Percentiles rank a stretch among this genome's conserved stretches.
These are phyloP conservation scores for Corythornis cristatus DNA, from an alignment of 2,113 vertebrate species.

Conservation along the genomic window DNA sequence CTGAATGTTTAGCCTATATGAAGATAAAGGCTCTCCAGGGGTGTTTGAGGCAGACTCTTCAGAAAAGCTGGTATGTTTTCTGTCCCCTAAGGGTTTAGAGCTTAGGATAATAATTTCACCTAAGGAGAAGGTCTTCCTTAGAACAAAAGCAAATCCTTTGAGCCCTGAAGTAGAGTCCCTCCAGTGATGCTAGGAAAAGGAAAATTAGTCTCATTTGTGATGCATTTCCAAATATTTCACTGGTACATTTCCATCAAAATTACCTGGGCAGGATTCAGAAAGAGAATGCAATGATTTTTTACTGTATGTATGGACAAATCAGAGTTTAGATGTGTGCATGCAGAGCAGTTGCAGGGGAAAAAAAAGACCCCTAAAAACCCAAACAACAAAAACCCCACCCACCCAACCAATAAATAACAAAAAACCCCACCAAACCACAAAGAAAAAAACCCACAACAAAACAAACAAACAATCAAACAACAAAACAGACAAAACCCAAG, in stretches of 20 bases:
- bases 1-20: neutral
- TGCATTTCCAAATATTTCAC: neutral
- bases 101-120: neutral
- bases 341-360: neutral
- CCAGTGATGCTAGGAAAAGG: neutral
- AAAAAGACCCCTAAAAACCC: neutral
- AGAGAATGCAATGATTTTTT: neutral
- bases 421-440: neutral
- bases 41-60: neutral
- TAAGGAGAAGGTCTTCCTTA: neutral
- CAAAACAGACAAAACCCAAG: neutral
- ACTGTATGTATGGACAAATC: neutral
- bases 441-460: no score
- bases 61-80: neutral
- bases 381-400: neutral
- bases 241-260: no score
- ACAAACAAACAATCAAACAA: neutral
- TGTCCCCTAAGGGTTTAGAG: neutral
- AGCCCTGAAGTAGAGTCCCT: neutral
- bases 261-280: neutral
- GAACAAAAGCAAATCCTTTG: neutral
- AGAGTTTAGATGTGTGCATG: neutral
- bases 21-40: neutral
- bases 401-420: neutral
- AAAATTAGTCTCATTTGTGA: neutral